A percentile compares a stretch with the other conserved stretches of the same genome.
Conservation (phyloP, 2,797 vertebrate genomes). For the Scarus forsteni region DNA sequence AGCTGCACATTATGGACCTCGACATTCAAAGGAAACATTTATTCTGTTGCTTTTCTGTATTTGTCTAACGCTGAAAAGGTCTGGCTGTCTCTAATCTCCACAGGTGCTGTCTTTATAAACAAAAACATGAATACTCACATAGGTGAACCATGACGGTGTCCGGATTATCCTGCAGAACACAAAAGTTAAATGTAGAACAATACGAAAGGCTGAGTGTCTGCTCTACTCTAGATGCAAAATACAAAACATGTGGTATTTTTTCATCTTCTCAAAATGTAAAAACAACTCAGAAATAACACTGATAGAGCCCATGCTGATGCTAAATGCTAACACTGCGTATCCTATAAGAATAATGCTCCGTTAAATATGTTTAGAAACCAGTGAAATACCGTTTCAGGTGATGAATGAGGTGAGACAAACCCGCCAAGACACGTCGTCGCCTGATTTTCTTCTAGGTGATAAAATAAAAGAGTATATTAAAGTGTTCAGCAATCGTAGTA, state of each 20-base stretch:
- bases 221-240: neutral
- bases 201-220: neutral
- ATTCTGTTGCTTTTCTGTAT: too few relatives aligned
- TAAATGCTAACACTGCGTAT: slow-evolving; percentile 16
- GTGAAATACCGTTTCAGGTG: slow-evolving; percentile 41
- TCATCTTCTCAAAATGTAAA: neutral
- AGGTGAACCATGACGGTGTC: slow-evolving; percentile 82
- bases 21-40: too few relatives aligned
- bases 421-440: neutral
- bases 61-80: too few relatives aligned
- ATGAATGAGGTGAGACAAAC: neutral
- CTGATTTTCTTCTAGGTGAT: neutral
- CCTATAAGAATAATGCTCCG: neutral
- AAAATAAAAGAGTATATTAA: too few relatives aligned
- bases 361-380: neutral
- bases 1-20: too few relatives aligned
- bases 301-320: neutral
- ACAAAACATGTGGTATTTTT: too few relatives aligned
- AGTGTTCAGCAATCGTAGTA: slow-evolving; percentile 29
- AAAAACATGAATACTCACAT: slow-evolving; percentile 75
- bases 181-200: neutral
- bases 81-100: too few relatives aligned
- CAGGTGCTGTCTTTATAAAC: neutral
- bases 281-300: too few relatives aligned
- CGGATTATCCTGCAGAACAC: slow-evolving; percentile 57